These are phyloP conservation scores for Cryptotis parvus DNA, from an alignment of 2,113 vertebrate genomes.

Conservation along the genomic window DNA sequence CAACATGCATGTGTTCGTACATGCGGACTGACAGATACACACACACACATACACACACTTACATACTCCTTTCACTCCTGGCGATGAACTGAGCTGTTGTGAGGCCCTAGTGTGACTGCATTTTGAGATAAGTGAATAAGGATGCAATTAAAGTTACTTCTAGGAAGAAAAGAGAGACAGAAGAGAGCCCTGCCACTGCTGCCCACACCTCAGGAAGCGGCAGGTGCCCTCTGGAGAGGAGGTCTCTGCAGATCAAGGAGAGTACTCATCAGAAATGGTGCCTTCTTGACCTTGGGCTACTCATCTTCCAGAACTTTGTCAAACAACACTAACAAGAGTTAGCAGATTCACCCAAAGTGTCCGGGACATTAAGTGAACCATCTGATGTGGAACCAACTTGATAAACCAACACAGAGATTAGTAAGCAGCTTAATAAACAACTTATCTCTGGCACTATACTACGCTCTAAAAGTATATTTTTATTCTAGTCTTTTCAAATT, in stretches of 20 bases:
- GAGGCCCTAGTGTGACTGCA: not conserved
- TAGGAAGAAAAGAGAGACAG: too few relatives aligned
- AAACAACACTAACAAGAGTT: too few relatives aligned
- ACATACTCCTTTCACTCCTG: too few relatives aligned
- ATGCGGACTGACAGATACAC: not conserved
- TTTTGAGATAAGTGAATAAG: not conserved
- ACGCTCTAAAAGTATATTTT: not conserved
- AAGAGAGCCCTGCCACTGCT: too few relatives aligned
- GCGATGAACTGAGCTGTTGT: not conserved
- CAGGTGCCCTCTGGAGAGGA: too few relatives aligned
- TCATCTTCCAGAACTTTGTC: not conserved
- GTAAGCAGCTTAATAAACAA: not conserved
- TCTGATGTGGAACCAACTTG: not conserved
- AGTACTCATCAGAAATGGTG: too few relatives aligned
- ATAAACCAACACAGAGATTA: not conserved
- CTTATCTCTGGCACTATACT: not conserved
- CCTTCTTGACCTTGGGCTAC: not conserved
- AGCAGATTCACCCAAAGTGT: not conserved
- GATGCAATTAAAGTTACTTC: not conserved
- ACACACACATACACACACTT: not conserved
- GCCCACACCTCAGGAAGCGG: too few relatives aligned
- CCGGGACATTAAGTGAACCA: not conserved
- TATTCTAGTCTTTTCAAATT: not conserved
- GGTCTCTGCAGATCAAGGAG: not conserved
- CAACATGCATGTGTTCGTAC: not conserved